Percentiles rank a stretch among this genome's conserved stretches.
phyloP scores from a whole-genome alignment of 2,888 invertebrate genomes.

The Ectemnius continuus region DNA sequence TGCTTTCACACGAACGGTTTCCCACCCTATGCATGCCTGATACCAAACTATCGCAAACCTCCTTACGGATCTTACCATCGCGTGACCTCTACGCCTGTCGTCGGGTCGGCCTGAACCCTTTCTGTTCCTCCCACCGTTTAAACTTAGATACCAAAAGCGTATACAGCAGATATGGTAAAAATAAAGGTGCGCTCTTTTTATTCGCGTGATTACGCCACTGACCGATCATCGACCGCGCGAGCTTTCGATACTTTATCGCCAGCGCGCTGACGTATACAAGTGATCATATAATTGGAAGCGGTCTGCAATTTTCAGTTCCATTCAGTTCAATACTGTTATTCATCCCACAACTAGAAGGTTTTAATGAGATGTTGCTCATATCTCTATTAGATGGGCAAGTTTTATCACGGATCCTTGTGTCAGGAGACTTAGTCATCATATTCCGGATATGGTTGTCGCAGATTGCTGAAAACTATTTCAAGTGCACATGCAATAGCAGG shows the following conservation, averaged over 20 bases:
- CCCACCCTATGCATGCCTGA: not conserved
- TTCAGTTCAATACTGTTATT: too few species aligned
- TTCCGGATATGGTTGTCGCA: constrained; percentile 18
- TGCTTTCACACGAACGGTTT: constrained; percentile 45
- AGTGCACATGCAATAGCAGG: constrained; percentile 27
- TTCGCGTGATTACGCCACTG: constrained; percentile 2
- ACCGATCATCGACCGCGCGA: constrained; percentile 4
- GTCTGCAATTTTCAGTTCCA: too few species aligned
- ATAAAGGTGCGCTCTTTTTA: constrained; percentile 4
- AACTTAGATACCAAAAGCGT: not conserved
- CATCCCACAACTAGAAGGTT: too few species aligned
- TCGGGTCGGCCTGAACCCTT: not conserved
- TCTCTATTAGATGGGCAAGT: constrained; percentile 26
- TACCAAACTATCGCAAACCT: constrained; percentile 1
- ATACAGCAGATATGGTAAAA: not conserved
- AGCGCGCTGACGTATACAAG: too few species aligned
- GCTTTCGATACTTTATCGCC: not conserved
- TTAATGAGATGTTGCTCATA: not conserved
- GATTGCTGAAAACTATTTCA: constrained; percentile 46
- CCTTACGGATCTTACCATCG: constrained; percentile 3
- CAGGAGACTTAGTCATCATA: constrained; percentile 26
- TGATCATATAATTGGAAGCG: too few species aligned
- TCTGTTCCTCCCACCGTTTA: not conserved
- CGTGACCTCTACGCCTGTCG: not conserved
- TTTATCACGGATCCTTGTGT: constrained; percentile 43